Percentiles rank a stretch among this genome's conserved stretches.
Conservation (phyloP, 2,888 invertebrate genomes). For the Pecten maximus region DNA sequence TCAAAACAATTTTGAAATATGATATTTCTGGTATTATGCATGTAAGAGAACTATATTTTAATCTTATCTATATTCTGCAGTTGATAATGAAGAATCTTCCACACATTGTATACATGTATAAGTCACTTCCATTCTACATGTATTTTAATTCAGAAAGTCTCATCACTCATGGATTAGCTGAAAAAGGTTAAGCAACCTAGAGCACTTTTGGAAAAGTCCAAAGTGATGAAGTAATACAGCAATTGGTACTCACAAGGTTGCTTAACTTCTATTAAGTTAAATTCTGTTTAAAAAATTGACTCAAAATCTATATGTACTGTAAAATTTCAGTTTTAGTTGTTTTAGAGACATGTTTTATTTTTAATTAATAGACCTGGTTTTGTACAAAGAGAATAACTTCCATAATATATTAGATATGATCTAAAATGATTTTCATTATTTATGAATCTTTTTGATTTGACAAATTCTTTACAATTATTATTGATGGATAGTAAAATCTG, state of each 20-base stretch:
- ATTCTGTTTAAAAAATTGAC: neutral
- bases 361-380: neutral
- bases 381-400: neutral
- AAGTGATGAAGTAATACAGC: neutral
- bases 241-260: neutral
- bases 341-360: conserved; percentile 15
- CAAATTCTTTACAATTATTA: neutral
- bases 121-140: too few species aligned
- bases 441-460: neutral
- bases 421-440: neutral
- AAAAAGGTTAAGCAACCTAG: neutral
- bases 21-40: neutral
- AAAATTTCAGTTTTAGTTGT: neutral
- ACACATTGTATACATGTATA: neutral
- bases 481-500: neutral
- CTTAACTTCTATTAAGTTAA: neutral
- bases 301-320: neutral
- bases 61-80: too few species aligned
- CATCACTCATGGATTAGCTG: neutral
- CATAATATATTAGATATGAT: neutral
- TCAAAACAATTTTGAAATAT: neutral
- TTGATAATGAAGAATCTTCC: neutral
- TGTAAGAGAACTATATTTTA: too few species aligned
- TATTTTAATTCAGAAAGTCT: too few species aligned
- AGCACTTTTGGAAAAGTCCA: neutral